A percentile compares a stretch with the other conserved stretches of the same genome.
Evolutionary conservation across 1,140 invertebrate species (phyloP).

Genomic region (Drosophila neocordata): DNA sequence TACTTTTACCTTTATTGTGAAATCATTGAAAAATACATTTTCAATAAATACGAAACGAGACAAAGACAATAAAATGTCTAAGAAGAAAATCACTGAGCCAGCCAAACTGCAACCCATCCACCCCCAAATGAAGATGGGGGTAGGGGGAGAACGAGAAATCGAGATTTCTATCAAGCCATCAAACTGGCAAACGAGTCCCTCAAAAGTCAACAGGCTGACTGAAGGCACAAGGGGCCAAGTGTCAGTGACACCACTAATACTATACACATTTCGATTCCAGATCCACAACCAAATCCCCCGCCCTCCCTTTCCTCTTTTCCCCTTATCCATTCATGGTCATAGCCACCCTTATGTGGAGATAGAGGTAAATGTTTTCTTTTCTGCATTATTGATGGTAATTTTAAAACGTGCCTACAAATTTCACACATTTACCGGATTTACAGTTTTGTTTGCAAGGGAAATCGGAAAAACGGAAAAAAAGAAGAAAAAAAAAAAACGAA

Average conservation of each 20-base stretch:
- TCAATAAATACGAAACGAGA: slow-evolving; percentile 75
- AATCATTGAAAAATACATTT: slow-evolving; percentile 56
- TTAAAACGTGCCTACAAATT: slow-evolving; percentile 80
- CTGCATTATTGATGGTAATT: slow-evolving; percentile 79
- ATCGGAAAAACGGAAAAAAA: slow-evolving; percentile 32
- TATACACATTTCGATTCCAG: background rate
- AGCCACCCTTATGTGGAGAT: slow-evolving; percentile 9
- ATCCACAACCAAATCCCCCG: slow-evolving; percentile 10
- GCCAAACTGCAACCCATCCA: slow-evolving; percentile 21
- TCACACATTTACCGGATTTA: slow-evolving; percentile 80
- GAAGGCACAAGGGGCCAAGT: slow-evolving; percentile 38
- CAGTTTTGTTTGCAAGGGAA: slow-evolving; percentile 53
- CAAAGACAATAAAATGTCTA: slow-evolving; percentile 73
- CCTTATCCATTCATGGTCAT: too few species aligned
- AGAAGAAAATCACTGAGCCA: slow-evolving; percentile 54
- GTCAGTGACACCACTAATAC: slow-evolving; percentile 58
- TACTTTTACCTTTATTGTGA: slow-evolving; percentile 7
- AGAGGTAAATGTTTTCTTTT: slow-evolving; percentile 15
- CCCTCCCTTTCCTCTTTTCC: too few species aligned
- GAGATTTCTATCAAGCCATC: slow-evolving; percentile 79
- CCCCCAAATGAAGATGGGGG: slow-evolving; percentile 1
- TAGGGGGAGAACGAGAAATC: background rate
- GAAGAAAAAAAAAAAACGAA: slow-evolving; percentile 16
- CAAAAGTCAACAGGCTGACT: slow-evolving; percentile 59
- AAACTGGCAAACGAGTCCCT: slow-evolving; percentile 68